A percentile compares a stretch with the other conserved stretches of the same genome.
Conservation (phyloP, 2,113 vertebrate species). For the Aix galericulata region DNA sequence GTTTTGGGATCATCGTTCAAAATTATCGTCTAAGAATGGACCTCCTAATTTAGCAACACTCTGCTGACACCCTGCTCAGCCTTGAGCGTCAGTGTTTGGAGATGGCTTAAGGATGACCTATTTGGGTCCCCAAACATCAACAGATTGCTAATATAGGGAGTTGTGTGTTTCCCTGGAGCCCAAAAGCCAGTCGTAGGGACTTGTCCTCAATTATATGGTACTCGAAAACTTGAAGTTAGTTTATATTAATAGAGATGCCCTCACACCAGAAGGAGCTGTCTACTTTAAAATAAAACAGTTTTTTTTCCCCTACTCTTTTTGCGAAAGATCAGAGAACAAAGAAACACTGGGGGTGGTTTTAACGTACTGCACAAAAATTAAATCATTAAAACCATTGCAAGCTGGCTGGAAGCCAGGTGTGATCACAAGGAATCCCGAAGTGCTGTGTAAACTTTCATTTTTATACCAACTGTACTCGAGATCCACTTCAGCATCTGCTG, state of each 20-base stretch:
- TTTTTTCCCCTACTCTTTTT: rapidly evolving
- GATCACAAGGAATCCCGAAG: background rate
- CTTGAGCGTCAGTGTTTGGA: background rate
- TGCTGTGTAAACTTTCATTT: background rate
- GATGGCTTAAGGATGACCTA: background rate
- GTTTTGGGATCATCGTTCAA: background rate
- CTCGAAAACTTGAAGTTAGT: background rate
- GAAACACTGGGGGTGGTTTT: background rate
- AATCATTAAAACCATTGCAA: background rate
- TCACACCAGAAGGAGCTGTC: background rate
- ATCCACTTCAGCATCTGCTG: background rate
- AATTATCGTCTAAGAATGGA: background rate
- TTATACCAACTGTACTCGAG: background rate
- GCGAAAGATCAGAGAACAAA: background rate
- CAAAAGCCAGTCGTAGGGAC: background rate
- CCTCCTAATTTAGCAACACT: background rate
- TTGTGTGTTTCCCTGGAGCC: background rate
- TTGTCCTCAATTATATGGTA: background rate
- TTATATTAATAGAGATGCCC: background rate
- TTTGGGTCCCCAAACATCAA: background rate
- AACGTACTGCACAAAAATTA: background rate
- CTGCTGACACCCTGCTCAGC: background rate
- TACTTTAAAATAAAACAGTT: background rate
- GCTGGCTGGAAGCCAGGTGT: conserved; percentile 4
- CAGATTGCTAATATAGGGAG: background rate